Evolutionary conservation across 1,140 invertebrate species (phyloP).

Genomic region (Elymnias hypermnestra): DNA sequence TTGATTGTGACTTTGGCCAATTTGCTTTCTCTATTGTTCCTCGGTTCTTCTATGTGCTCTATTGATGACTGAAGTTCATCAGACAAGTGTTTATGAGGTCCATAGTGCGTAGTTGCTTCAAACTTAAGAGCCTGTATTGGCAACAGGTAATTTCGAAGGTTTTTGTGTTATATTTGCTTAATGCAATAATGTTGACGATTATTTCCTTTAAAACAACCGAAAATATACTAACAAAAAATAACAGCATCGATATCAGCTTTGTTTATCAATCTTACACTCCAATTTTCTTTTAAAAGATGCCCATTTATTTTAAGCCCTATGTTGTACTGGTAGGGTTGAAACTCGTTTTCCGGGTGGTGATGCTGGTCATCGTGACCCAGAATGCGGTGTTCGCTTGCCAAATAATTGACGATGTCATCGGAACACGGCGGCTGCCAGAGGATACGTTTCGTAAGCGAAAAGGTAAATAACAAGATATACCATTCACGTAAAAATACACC

Average conservation of each 20-base stretch:
- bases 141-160: no score
- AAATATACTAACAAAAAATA: background rate
- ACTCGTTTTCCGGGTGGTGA: constrained; percentile 17
- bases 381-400: constrained; percentile 55
- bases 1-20: no score
- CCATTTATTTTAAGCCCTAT: constrained; percentile 34
- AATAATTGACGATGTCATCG: constrained; percentile 68
- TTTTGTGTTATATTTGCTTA: no score
- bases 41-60: no score
- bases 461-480: constrained; percentile 11
- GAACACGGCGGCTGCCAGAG: constrained; percentile 45
- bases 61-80: no score
- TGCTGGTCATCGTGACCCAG: constrained; percentile 58
- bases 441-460: constrained; percentile 52
- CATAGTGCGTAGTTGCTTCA: no score
- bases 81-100: no score
- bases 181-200: background rate
- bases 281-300: constrained; percentile 6
- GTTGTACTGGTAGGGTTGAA: constrained; percentile 22
- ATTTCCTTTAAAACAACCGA: constrained; percentile 8
- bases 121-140: no score
- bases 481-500: no score
- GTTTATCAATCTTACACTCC: constrained; percentile 23
- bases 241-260: constrained; percentile 14
- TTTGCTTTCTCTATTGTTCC: no score